These are phyloP conservation scores for Cuniculus paca DNA, from an alignment of 2,797 vertebrate genomes.

Conservation along the genomic window DNA sequence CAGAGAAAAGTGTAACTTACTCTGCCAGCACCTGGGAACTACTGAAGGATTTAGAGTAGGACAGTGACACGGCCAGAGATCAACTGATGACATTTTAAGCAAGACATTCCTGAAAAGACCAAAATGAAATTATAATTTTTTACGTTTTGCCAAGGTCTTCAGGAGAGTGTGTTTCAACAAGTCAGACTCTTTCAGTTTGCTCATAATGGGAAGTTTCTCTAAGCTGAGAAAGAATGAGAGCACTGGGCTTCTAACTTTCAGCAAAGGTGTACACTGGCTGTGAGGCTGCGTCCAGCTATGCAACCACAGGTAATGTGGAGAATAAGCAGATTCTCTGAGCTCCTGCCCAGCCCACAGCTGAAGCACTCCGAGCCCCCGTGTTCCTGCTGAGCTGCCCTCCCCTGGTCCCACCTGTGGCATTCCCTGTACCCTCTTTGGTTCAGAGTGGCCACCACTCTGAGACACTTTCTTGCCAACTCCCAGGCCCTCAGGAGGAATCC, in stretches of 20 bases:
- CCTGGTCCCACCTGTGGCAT: neutral
- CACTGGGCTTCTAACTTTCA: neutral
- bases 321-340: neutral
- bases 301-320: neutral
- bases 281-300: neutral
- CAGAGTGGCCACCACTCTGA: neutral
- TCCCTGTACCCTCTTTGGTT: neutral
- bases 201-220: neutral
- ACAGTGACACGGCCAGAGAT: neutral
- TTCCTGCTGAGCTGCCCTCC: neutral
- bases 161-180: neutral
- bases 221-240: neutral
- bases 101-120: constrained; percentile 29
- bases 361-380: neutral
- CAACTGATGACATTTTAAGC: neutral
- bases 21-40: neutral
- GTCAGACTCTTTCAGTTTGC: neutral
- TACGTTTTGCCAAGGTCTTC: neutral
- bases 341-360: neutral
- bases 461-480: neutral
- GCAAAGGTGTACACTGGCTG: neutral
- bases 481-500: neutral
- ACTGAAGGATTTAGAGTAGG: neutral
- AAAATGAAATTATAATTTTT: neutral
- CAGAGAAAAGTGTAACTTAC: neutral